Conservation (phyloP, 2,888 invertebrate species). For the Hirtodrosophila cameraria region DNA sequence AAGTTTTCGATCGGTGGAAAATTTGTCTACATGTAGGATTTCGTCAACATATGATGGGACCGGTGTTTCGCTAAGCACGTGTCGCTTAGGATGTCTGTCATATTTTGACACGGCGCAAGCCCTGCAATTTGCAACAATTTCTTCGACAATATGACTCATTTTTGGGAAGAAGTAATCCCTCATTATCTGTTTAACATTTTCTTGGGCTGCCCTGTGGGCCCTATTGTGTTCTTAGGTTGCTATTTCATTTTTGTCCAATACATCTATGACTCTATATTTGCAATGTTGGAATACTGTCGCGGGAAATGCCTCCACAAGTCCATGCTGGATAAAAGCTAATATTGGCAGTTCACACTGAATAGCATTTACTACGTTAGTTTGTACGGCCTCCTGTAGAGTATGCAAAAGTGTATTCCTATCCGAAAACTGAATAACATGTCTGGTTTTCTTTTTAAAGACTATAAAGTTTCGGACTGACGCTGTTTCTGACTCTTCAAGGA, state of each 20-base stretch:
- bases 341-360: slow-evolving; percentile 1
- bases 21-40: slow-evolving; percentile 1
- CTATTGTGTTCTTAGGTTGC: not conserved
- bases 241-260: not conserved
- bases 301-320: not conserved
- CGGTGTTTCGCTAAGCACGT: slow-evolving; percentile 3
- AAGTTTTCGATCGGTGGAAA: slow-evolving; percentile 1
- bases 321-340: not conserved
- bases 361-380: not conserved
- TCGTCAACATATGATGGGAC: slow-evolving; percentile 2
- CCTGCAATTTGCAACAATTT: slow-evolving; percentile 1
- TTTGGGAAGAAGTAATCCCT: slow-evolving; percentile 1
- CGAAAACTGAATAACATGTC: not conserved
- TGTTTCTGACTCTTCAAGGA: slow-evolving; percentile 24
- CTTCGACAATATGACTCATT: not conserved
- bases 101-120: slow-evolving; percentile 4
- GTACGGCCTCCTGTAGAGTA: not conserved
- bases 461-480: not conserved
- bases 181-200: slow-evolving; percentile 2
- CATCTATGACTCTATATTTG: too few species aligned
- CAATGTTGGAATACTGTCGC: not conserved
- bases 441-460: not conserved
- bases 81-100: not conserved
- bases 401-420: not conserved
- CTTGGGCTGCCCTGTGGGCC: not conserved